Evolutionary conservation across 2,113 vertebrate genomes (phyloP).

Genomic region (Scortum barcoo): DNA sequence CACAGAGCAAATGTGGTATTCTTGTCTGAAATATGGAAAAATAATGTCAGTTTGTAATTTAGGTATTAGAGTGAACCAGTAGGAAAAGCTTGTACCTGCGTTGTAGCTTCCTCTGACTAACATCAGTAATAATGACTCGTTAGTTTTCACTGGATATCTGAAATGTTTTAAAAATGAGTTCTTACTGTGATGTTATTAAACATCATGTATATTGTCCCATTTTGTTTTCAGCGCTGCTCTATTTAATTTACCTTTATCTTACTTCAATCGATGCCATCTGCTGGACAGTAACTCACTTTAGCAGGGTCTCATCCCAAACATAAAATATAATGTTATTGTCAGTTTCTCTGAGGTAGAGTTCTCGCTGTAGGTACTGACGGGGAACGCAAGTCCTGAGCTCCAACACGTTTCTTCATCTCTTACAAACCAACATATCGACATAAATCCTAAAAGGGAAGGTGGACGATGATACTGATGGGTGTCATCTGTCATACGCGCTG

Average conservation of each 20-base stretch:
- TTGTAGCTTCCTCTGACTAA: neutral
- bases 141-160: neutral
- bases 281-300: too few relatives aligned
- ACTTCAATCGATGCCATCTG: too few relatives aligned
- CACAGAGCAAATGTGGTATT: too few relatives aligned
- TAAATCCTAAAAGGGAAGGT: constrained; percentile 2
- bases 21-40: too few relatives aligned
- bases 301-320: neutral
- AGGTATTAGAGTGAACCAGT: neutral
- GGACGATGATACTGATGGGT: constrained; percentile 10
- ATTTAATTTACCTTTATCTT: too few relatives aligned
- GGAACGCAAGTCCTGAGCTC: neutral
- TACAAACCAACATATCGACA: neutral
- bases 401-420: neutral
- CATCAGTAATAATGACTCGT: neutral
- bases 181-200: neutral
- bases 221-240: too few relatives aligned
- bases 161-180: neutral
- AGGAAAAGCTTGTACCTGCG: neutral
- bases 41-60: too few relatives aligned
- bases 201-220: too few relatives aligned
- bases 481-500: neutral
- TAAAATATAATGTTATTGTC: neutral
- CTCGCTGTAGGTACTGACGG: too few relatives aligned
- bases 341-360: too few relatives aligned